Evolutionary conservation across 1,140 invertebrate genomes (phyloP), one percentile per base, ranked within the genome.

Genomic region (Triops cancriformis): DNA sequence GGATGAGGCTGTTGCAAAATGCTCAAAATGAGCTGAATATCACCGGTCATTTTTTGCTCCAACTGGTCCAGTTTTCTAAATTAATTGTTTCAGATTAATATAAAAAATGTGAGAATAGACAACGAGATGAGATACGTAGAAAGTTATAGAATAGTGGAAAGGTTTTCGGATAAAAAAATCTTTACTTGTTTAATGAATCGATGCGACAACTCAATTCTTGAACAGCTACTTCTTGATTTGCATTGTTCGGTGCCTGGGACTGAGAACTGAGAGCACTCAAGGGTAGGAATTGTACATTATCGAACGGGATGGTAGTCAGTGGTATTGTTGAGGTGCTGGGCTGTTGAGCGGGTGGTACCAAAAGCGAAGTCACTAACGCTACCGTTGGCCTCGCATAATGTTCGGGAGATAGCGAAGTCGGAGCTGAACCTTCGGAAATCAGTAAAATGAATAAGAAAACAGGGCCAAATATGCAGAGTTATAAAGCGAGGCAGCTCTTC

Each of bases 1-100:
- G 72, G 77, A 3, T 28, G 72, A 14, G 73, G 43, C 27, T 78
- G 73, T 73, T 78, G 77, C n/a, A 78, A 31, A 23, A 78, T 28
- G 28, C 28, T 42, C 43, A 78, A 74, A 6, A 78, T 78, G 31
- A 74, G 72, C 12, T 73, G 72, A 45, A 78, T 78, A 74, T 78
- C 77, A 37, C 77, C 72, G 18, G 73, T 42, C 73, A 78, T 74
- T 26, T 73, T 41, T 12, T 74, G 41, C 31, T 78, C 77, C 31
- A 78, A 43, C 43, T 78, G 72, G 11, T 73, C 43, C 37, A 78
- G 73, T 74, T 78, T 73, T 72, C 77, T 78, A 31, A n/a, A 72
- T 43, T 45, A 72, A 74, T 26, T 5, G 28, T 64, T 27, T 18
- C 7, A 23, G 4, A 7, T 18, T 18, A 72, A 10, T 72, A 31